Evolutionary conservation across 2,113 vertebrate genomes (phyloP), one percentile per base, ranked within the genome.

Genomic region (Neopipo cinnamomea): DNA sequence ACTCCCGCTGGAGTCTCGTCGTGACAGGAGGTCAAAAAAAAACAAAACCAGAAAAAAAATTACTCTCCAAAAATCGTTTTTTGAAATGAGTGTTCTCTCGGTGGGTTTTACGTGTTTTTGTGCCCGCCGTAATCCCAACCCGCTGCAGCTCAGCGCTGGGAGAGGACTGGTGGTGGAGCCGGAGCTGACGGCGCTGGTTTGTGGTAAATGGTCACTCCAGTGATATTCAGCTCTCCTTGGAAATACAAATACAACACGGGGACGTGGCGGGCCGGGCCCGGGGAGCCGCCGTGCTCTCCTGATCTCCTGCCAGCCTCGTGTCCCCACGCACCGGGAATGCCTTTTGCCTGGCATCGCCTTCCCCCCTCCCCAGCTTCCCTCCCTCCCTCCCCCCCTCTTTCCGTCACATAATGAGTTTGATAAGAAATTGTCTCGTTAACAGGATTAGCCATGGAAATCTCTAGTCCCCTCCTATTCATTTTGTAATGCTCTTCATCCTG

Each of bases 371-470:
- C 67, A 4, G 59, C 66, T 56, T 35, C 85, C 56, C 73, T 55
- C 19, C 62, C 44, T 30, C 37, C 50, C 75, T 63, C 74, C 93
- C 81, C 59, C 6, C 88, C 10, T 39, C 90, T 94, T 91, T 83
- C 95, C 78, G 47, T 70, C 73, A 78, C 95, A 31, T 98, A 98
- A 98, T 98, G 97, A 98, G 96, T 96, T 95, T 96, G 97, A 98
- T 98, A 98, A 98, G 97, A 97, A 98, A 98, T 98, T 97, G 98
- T 98, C 97, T 98, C 41, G 41, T 95, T 98, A 98, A 98, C 97
- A 97, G 95, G 98, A 98, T 98, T 98, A 98, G 96, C 97, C 97
- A 97, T 25, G 94, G 98, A 93, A 97, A 96, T 97, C 97, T 97
- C 93, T 80, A n/a, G 85, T 97, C 91, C 96, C 97, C 97, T 98